Base-by-base conservation (phyloP, 2,888 invertebrate genomes). In the Tetragonula carbonaria region DNA sequence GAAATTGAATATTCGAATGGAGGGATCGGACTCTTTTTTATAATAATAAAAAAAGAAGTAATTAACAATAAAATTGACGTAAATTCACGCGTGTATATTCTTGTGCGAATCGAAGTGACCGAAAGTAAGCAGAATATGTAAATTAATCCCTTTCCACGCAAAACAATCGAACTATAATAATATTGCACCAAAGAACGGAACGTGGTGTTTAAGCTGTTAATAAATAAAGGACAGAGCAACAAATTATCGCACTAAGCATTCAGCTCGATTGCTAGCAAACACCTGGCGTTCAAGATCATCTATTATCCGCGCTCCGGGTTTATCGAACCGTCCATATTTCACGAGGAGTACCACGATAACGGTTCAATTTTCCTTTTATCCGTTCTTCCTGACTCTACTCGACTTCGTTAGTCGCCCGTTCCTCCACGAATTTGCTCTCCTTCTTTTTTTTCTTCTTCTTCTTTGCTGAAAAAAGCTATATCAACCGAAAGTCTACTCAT, bases 251-350 rank as follows among this genome's bases (percentile, higher is more conserved):
- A 11, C 50, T 59, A 53, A 51, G 21, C 65, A 18, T 66, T 51
- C n/a, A 28, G 14, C 51, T 66, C 81, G 82, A 80, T 82, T 71
- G 51, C 65, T 28, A n/a, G 82, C 82, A 66, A 82, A 80, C 81
- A 82, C 57, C 82, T 80, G 74, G 28, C 45, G 57, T 70, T 55
- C 55, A 11, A 23, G 21, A 23, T 38, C 68, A 50, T 81, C 73
- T 79, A 79, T 73, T 74, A 80, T n/a, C 65, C 33, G 14, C n/a
- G 51, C 16, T 73, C 14, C 57, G 14, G n/a, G 62, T 62, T 57
- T 45, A 51, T 51, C 21, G 57, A 57, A 28, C 28, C 28, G 28
- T 18, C 23, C 72, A 28, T 59, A 59, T 62, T 72, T 72, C 59
- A 33, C 14, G 33, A 28, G 21, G 16, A 51, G 65, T 23, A 33